Conservation (phyloP, 2,797 vertebrate genomes). For the Limnodromus scolopaceus region DNA sequence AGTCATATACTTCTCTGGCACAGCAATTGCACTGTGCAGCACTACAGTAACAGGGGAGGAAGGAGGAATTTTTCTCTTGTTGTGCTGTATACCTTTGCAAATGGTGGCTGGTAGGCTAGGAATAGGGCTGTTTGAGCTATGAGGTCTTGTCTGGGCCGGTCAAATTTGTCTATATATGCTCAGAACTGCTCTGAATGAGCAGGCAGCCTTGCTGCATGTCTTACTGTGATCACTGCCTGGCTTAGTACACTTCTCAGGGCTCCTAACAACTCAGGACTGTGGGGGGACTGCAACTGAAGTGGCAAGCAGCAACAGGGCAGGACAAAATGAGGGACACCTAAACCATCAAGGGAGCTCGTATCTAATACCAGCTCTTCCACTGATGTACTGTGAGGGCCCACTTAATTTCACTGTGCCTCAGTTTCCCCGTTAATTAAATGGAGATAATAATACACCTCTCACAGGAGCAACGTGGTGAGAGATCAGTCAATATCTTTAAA, state of each 20-base stretch:
- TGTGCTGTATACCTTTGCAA: neutral
- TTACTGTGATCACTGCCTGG: neutral
- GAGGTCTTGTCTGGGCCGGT: neutral
- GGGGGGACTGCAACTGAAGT: neutral
- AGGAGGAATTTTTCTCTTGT: neutral
- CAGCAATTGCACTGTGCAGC: neutral
- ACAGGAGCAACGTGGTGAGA: neutral
- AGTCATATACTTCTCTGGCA: neutral
- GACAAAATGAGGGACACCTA: neutral
- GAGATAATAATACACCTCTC: neutral
- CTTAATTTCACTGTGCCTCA: constrained; percentile 25
- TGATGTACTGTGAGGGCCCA: neutral
- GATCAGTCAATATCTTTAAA: constrained; percentile 42
- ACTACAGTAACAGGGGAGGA: neutral
- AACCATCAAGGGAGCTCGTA: neutral
- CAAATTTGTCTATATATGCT: neutral
- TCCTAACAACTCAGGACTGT: neutral
- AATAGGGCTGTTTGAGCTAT: neutral
- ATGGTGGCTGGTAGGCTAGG: neutral
- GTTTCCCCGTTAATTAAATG: constrained; percentile 49
- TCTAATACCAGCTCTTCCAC: neutral
- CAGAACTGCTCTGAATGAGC: neutral
- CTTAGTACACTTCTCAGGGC: neutral
- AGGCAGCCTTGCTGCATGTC: neutral
- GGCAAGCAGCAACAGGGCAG: neutral